Percentiles rank a stretch among this genome's conserved stretches.
These are phyloP conservation scores for Pelochelys cantorii DNA, from an alignment of 2,797 vertebrate species.

Conservation along the genomic window DNA sequence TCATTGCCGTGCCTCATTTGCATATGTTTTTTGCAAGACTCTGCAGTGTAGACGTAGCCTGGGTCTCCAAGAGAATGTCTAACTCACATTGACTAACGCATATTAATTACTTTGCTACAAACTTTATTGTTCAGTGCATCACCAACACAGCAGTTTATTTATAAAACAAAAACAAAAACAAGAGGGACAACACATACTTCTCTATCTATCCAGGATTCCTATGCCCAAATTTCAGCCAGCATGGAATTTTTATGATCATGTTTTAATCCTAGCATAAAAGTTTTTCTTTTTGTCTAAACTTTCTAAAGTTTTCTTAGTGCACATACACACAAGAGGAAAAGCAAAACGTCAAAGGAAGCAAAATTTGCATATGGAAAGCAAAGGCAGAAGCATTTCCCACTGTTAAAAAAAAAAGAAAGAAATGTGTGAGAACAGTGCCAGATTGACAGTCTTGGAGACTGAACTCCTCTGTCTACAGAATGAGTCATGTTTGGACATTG, in stretches of 20 bases:
- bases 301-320: constrained; percentile 8
- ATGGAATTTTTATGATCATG: not conserved
- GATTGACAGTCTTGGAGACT: not conserved
- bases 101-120: constrained; percentile 71
- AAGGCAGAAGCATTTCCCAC: not conserved
- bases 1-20: too few relatives aligned
- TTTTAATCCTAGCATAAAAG: not conserved
- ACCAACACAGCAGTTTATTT: constrained; percentile 64
- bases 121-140: constrained; percentile 66
- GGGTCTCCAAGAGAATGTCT: constrained; percentile 8
- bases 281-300: not conserved
- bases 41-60: too few relatives aligned
- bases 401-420: not conserved
- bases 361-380: constrained; percentile 22
- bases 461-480: not conserved
- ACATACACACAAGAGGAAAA: not conserved
- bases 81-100: constrained; percentile 57
- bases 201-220: constrained; percentile 13
- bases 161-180: constrained; percentile 14
- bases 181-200: not conserved
- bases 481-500: not conserved
- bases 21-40: too few relatives aligned
- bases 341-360: not conserved
- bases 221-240: not conserved
- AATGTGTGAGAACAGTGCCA: not conserved